Evolutionary conservation across 1,140 invertebrate species (phyloP).

Genomic region (Yoshiicerus persimilis): DNA sequence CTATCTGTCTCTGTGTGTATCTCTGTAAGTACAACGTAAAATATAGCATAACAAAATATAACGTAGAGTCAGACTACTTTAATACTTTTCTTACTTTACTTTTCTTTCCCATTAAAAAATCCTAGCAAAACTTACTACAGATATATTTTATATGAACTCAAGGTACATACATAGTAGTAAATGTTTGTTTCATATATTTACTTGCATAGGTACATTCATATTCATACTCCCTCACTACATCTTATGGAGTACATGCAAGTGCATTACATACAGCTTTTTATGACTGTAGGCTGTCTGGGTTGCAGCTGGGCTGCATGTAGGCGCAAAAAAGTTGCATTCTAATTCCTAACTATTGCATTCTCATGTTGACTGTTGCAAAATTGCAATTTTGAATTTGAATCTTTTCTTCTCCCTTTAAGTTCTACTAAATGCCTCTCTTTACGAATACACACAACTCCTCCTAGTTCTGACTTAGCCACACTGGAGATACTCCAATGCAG

Average conservation of each 20-base stretch:
- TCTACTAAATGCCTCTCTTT: background rate
- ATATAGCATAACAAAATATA: background rate
- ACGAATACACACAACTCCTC: background rate
- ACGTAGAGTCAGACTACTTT: background rate
- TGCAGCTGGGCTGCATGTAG: conserved; percentile 20
- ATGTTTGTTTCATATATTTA: background rate
- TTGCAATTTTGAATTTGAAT: background rate
- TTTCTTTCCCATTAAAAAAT: background rate
- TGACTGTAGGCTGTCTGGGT: conserved; percentile 28
- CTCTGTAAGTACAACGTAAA: background rate
- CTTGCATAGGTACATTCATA: background rate
- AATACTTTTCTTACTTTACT: background rate
- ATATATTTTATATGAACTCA: no score
- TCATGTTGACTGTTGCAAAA: conserved; percentile 27
- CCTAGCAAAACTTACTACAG: background rate
- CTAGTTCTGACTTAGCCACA: background rate
- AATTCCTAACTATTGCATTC: conserved; percentile 28
- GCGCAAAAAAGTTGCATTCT: conserved; percentile 17
- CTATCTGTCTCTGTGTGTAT: no score
- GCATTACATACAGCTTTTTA: conserved; percentile 26
- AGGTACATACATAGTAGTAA: background rate
- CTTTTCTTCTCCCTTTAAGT: background rate
- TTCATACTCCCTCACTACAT: background rate
- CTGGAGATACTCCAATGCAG: no score
- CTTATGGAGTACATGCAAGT: conserved; percentile 6